A percentile compares a stretch with the other conserved stretches of the same genome.
Conservation (phyloP, 2,888 invertebrate genomes). For the Flabesymbios commensalis region DNA sequence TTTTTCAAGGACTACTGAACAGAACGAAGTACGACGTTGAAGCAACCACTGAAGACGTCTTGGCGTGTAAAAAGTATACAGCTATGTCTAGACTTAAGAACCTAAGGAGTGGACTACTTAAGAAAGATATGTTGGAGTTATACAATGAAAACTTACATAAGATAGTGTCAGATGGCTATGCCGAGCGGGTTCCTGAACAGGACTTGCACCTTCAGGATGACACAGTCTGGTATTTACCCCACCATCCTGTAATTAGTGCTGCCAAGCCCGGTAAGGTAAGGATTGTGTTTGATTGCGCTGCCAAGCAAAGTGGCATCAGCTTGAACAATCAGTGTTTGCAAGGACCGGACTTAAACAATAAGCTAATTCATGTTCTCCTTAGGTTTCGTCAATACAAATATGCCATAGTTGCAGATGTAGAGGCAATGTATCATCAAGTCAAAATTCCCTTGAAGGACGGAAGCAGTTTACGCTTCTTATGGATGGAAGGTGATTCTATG, state of each 20-base stretch:
- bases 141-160: no score
- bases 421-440: background rate
- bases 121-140: no score
- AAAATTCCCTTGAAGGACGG: background rate
- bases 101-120: no score
- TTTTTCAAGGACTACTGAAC: no score
- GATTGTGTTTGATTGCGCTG: constrained; percentile 2
- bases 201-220: background rate
- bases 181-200: background rate
- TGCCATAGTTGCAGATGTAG: background rate
- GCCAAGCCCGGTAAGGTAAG: background rate
- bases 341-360: background rate
- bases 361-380: background rate
- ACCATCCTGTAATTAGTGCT: background rate
- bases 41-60: no score
- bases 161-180: no score
- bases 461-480: background rate
- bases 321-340: background rate
- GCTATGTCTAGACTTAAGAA: no score
- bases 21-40: no score
- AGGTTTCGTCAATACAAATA: background rate
- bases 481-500: background rate
- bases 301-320: background rate
- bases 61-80: no score
- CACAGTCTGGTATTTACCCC: background rate